Evolutionary conservation across 92 coral and sea anemone species (phyloP).

Genomic region (Palythoa caribaeorum): DNA sequence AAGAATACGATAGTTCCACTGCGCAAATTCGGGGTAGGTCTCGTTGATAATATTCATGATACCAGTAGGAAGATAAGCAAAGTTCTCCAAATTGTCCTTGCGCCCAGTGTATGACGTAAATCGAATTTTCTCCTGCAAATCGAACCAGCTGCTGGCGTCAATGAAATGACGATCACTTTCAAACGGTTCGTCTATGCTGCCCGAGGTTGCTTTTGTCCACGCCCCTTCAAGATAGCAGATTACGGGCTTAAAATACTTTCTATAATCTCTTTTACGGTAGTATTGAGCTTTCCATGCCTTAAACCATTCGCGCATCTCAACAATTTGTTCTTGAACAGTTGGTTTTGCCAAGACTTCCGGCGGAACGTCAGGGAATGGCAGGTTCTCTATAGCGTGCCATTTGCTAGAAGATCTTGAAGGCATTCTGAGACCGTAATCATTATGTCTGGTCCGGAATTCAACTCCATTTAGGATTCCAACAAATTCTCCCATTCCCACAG

Average conservation of each 20-base stretch:
- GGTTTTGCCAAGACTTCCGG: conserved; percentile 47
- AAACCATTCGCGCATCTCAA: conserved; percentile 94
- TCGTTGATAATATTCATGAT: conserved; percentile 84
- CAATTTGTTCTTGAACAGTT: conserved; percentile 68
- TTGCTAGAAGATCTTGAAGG: conserved; percentile 32
- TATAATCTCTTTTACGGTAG: conserved; percentile 81
- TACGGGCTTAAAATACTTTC: conserved; percentile 89
- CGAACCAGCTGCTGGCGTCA: conserved; percentile 92
- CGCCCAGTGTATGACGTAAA: conserved; percentile 96
- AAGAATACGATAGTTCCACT: conserved; percentile 84
- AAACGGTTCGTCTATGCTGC: conserved; percentile 88
- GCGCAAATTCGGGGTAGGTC: conserved; percentile 85
- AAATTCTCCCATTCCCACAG: conserved; percentile 57
- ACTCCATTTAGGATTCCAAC: conserved; percentile 56
- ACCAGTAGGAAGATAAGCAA: conserved; percentile 86
- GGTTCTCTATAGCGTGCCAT: conserved; percentile 40
- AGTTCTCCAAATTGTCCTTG: conserved; percentile 92
- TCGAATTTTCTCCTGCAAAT: conserved; percentile 91
- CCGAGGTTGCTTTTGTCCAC: conserved; percentile 77
- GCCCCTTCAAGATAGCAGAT: conserved; percentile 90
- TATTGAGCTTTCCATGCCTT: conserved; percentile 84
- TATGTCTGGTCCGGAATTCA: conserved; percentile 61
- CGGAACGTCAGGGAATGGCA: conserved; percentile 55
- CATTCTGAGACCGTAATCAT: conserved; percentile 45
- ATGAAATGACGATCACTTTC: conserved; percentile 95